Evolutionary conservation across 2,797 vertebrate species (phyloP), one percentile per base, ranked within the genome.

Genomic region (Molossus molossus): DNA sequence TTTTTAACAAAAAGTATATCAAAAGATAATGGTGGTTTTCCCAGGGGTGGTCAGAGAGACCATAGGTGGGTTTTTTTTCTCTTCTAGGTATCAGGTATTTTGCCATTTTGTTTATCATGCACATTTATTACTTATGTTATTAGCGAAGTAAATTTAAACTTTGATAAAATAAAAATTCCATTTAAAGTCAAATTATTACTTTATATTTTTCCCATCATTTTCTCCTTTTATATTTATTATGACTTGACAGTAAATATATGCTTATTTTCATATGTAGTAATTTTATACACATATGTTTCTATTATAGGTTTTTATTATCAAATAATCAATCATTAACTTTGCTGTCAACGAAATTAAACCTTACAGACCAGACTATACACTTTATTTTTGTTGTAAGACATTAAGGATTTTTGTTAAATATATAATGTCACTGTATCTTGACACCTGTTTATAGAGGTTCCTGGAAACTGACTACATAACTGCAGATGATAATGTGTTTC

Each of bases 361-460:
- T 96, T 92, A 53, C 55, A 95, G 72, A 96, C 23, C 5, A 97
- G 69, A 95, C 67, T 72, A 12, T 45, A 94, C 9, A 73, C 11
- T 96, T 97, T 94, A 94, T 96, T 97, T 97, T 92, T 60, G 92
- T 91, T 89, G 96, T 96, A 92, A 95, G 64, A 29, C 40, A 93
- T 84, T 96, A 40, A 57, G 9, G 4, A 89, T 90, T 95, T 98
- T 81, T 17, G 17, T 97, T 91, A 94, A 94, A 87, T 45, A 96
- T 69, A 67, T 81, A 65, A 50, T 87, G 60, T 40, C 58, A 92
- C 3, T 33, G 2, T 86, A 48, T 64, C 77, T 48, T 92, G 96
- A 67, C 27, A 97, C 91, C 29, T 94, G 73, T 94, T 96, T 97
- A 96, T 69, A 97, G 45, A 86, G 58, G 58, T 62, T 85, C 20